These are phyloP conservation scores for Arizona elegans DNA, from an alignment of 2,113 vertebrate species.

Conservation along the genomic window DNA sequence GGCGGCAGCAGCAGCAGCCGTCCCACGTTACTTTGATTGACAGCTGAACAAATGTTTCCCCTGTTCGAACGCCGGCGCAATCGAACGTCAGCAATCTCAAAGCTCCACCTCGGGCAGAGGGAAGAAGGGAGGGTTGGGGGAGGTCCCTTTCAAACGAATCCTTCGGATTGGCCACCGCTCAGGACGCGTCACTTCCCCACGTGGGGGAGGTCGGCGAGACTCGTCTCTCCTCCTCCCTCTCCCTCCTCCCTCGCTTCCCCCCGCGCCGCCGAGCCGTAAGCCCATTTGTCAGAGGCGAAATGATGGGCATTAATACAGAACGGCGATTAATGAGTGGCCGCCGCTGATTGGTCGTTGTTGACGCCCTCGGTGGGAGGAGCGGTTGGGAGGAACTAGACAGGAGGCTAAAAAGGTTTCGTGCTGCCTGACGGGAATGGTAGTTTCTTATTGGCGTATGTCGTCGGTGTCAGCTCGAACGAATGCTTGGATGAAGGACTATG, in stretches of 20 bases:
- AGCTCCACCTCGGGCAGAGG: constrained; percentile 66
- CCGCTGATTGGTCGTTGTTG: constrained; percentile 66
- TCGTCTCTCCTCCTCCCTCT: neutral
- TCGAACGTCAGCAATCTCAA: constrained; percentile 64
- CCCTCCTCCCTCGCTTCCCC: neutral
- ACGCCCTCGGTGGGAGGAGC: constrained; percentile 42
- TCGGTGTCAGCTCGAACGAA: fast-evolving
- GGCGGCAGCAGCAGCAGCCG: constrained; percentile 32
- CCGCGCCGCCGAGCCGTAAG: neutral
- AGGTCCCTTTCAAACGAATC: neutral
- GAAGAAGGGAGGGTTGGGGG: neutral
- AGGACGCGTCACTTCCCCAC: constrained; percentile 62
- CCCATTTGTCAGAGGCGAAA: constrained; percentile 72
- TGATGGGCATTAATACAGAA: constrained; percentile 72
- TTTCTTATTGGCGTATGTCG: neutral
- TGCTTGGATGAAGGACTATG: constrained; percentile 46
- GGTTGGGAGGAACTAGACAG: constrained; percentile 22
- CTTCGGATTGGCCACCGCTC: constrained; percentile 33
- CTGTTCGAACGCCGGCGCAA: constrained; percentile 77
- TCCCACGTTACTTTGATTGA: constrained; percentile 98
- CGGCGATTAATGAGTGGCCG: constrained; percentile 65
- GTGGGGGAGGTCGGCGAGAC: constrained; percentile 65
- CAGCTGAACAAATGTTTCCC: constrained; percentile 84
- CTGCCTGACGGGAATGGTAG: constrained; percentile 64
- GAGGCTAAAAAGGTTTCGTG: constrained; percentile 18